Evolutionary conservation across 2,888 invertebrate species (phyloP).

Genomic region (Patella caerulea): DNA sequence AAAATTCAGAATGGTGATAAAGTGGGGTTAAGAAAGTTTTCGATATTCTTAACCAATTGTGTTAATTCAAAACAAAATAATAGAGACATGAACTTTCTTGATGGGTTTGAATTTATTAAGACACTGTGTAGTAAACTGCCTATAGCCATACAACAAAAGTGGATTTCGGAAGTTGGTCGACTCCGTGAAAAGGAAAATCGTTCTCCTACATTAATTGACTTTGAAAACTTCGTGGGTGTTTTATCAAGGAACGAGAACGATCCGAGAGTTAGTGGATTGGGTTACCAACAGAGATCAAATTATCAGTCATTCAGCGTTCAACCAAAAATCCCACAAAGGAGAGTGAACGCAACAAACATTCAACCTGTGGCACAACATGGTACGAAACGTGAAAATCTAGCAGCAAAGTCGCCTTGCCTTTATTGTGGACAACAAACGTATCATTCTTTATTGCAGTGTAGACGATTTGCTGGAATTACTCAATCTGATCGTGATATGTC

Average conservation of each 20-base stretch:
- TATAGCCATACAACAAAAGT: background rate
- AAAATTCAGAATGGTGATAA: no score
- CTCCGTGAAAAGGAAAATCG: background rate
- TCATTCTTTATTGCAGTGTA: background rate
- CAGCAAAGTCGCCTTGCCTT: background rate
- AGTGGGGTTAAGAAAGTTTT: no score
- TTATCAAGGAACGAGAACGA: background rate
- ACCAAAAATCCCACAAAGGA: background rate
- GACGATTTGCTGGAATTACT: background rate
- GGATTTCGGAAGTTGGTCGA: background rate
- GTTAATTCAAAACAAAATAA: conserved; percentile 12
- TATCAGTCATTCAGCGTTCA: background rate
- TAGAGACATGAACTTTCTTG: background rate
- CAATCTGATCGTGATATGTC: background rate
- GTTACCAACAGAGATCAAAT: background rate
- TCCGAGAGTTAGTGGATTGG: background rate
- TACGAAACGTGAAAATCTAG: background rate
- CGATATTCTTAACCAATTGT: no score
- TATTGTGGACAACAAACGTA: background rate
- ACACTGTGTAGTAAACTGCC: background rate
- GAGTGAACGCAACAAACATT: no score
- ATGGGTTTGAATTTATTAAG: conserved; percentile 4
- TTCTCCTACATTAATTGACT: background rate
- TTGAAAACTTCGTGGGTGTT: background rate
- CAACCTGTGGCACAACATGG: background rate